Evolutionary conservation across 2,888 invertebrate species (phyloP), one percentile per base, ranked within the genome.

Genomic region (Apeira syringaria): DNA sequence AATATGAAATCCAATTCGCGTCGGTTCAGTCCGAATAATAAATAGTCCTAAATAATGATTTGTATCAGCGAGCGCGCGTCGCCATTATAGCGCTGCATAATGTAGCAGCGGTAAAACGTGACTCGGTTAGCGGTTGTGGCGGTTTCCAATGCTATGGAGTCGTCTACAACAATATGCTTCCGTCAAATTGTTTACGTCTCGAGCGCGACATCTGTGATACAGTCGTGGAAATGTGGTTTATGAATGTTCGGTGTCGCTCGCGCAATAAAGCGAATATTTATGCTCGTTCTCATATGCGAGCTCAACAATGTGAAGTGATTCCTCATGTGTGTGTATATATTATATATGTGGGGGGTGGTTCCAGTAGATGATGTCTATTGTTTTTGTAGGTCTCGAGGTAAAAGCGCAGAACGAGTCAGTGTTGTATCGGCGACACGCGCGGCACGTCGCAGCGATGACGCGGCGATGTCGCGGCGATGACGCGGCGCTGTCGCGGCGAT

Each of bases 391-490:
- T 72, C 65, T 62, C 45, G 47, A 50, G 50, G 56, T 62, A 62
- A 47, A 43, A 35, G 52, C 37, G 38, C 49, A 53, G 51, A 54
- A 41, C 52, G 50, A 50, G 53, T 33, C 56, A 36, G 57, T 35
- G 56, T n/a, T n/a, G 59, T 51, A 58, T 54, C 48, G 63, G 63
- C 59, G 64, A 53, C 59, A 61, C 65, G 67, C 54, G 68, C 61
- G 66, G 62, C 70, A 77, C 74, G 79, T 64, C 75, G 83, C 76
- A 70, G 81, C 80, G 84, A 81, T 85, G 87, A 84, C 81, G 84
- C 79, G 74, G 73, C 74, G n/a, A n/a, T n/a, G 79, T 64, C 75
- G 83, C 76, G 70, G 81, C 80, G 84, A 81, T 85, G 87, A 84
- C 81, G 84, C 79, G 74, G 73, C 74, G 71, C 64, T n/a, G 79